These are phyloP conservation scores for Pipistrellus nathusii DNA, from an alignment of 2,797 vertebrate species.

Conservation along the genomic window DNA sequence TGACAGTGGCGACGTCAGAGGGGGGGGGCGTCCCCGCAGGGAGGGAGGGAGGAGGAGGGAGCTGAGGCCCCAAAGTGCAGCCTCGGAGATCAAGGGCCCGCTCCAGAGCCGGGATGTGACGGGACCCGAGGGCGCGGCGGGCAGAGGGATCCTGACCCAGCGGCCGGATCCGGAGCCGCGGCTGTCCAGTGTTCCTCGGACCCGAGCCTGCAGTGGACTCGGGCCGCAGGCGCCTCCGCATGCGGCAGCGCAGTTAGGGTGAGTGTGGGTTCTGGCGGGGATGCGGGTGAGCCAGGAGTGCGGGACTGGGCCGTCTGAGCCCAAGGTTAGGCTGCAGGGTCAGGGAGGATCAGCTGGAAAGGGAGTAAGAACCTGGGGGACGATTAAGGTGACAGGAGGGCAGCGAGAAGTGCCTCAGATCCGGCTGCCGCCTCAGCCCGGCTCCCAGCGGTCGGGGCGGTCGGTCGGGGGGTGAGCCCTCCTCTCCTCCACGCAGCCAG, in stretches of 20 bases:
- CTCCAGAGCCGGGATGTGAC: slow-evolving; percentile 85
- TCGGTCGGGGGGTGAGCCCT: background rate
- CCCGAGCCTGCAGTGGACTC: slow-evolving; percentile 65
- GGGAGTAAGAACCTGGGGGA: slow-evolving; percentile 37
- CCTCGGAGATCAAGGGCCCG: slow-evolving; percentile 88
- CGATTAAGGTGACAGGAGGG: background rate
- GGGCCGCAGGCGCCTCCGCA: slow-evolving; percentile 73
- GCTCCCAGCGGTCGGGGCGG: background rate
- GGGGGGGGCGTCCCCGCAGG: slow-evolving; percentile 82
- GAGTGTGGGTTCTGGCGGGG: slow-evolving; percentile 68
- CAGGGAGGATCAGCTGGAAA: background rate
- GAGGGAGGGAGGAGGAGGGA: slow-evolving; percentile 85
- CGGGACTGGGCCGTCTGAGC: background rate
- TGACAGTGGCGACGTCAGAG: slow-evolving; percentile 91
- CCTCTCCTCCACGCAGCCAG: background rate
- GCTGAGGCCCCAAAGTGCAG: slow-evolving; percentile 89
- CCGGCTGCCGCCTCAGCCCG: background rate
- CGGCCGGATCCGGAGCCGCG: slow-evolving; percentile 63
- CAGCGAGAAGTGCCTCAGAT: background rate
- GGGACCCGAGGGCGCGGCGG: slow-evolving; percentile 77
- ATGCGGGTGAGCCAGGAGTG: background rate
- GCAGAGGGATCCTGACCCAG: slow-evolving; percentile 77
- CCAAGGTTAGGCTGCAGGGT: background rate
- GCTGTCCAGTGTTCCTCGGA: background rate
- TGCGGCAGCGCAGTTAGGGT: slow-evolving; percentile 78